Base-by-base conservation (phyloP, 1,140 invertebrate genomes). In the Tenebrio molitor region DNA sequence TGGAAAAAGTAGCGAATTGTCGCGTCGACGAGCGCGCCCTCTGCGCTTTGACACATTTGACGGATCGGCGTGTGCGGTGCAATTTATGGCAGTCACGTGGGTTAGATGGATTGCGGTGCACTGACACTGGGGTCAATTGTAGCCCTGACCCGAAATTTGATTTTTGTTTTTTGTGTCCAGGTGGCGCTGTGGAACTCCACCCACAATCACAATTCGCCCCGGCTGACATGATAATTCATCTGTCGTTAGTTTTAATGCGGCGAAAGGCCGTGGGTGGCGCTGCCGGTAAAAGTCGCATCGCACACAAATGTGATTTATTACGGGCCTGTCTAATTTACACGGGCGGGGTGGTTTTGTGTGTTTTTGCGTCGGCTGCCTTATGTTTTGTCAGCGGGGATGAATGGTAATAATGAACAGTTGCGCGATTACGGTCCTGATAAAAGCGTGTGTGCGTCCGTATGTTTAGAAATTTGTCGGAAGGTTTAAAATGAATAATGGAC, bases 401-500 rank as follows among this genome's bases (percentile, higher is more conserved):
- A 58, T 29, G 50, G 50, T 58, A 58, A 58, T 58, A 58, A 58
- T 58, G 50, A 58, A 58, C 50, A 58, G 21, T 58, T 58, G 29
- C 50, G 50, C 50, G 29, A 58, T 58, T 29, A 58, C 23, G 23
- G 50, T 14, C 50, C 50, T 58, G 50, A 58, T 58, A 58, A 58
- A 58, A 58, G 21, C 50, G 19, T 58, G 23, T 58, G 23, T 58
- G 23, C 21, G 23, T 58, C 21, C 50, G 23, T 29, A 58, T 58
- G 50, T 58, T 25, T 25, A 58, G 23, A 29, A 58, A 29, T 58
- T 58, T 50, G 44, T 29, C 15, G 50, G 50, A 25, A n/a, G 21
- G 50, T 58, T 58, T 58, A 58, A 58, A 58, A 58, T 58, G 50
- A 58, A 58, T 58, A 58, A 58, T 58, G 50, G 50, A 12, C n/a